phyloP scores from a whole-genome alignment of 2,113 vertebrate genomes.

The Tonatia bakeri region DNA sequence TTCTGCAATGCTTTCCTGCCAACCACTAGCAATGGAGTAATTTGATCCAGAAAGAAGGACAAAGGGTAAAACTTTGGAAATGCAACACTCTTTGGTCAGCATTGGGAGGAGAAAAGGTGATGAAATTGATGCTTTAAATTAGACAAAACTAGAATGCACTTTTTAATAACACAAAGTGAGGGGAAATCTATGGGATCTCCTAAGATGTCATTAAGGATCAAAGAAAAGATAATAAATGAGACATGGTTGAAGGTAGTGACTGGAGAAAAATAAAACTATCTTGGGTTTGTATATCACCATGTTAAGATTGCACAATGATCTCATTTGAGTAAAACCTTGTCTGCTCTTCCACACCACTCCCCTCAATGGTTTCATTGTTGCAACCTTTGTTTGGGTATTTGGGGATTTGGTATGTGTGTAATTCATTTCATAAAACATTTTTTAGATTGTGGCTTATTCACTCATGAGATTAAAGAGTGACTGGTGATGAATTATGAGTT shows the following conservation, averaged over 20 bases:
- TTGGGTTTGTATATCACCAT: background rate
- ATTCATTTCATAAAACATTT: constrained; percentile 4
- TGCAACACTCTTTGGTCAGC: background rate
- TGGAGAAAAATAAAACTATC: background rate
- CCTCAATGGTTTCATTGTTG: background rate
- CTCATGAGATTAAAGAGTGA: background rate
- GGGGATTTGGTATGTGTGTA: background rate
- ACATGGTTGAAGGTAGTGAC: background rate
- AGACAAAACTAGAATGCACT: background rate
- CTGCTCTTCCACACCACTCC: background rate
- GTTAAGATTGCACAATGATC: background rate
- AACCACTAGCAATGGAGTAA: background rate
- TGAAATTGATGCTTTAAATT: constrained; percentile 50
- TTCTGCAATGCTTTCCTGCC: background rate
- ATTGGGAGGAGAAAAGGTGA: background rate
- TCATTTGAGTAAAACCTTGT: background rate
- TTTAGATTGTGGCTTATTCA: constrained; percentile 16
- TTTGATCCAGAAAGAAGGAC: background rate
- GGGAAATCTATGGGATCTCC: background rate
- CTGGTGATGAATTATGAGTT: constrained; percentile 16
- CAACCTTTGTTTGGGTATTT: background rate
- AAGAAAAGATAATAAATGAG: constrained; percentile 39
- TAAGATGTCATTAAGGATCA: constrained; percentile 1
- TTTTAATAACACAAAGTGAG: constrained; percentile 51
- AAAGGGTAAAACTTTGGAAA: background rate